Evolutionary conservation across 2,113 vertebrate genomes (phyloP), one percentile per base, ranked within the genome.

Genomic region (Manacus vitellinus): DNA sequence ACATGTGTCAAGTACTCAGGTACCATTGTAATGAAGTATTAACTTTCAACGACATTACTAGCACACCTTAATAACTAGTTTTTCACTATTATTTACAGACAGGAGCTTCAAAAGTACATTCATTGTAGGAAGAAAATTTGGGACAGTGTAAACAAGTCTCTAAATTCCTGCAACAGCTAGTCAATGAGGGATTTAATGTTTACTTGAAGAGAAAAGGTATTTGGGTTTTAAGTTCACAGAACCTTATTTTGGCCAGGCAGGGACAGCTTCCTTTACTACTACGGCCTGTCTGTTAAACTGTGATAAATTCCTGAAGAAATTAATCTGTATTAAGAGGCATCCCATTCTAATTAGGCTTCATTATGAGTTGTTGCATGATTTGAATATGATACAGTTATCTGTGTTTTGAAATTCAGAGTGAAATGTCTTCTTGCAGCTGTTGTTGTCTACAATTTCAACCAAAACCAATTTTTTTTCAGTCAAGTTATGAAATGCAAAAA

Each of bases 381-480:
- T 77, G n/a, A 82, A 76, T 67, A 92, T 76, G 85, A 91, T 39
- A 75, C 23, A 77, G 55, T 10, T 90, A 56, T 91, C 51, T 62
- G 19, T 43, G 43, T 79, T 95, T 89, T 91, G 55, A 97, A 96
- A 96, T 84, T 79, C 88, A 68, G 61, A 93, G 43, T 51, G 63
- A 95, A 95, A 82, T 83, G 49, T 8, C 23, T 59, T 83, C 68
- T 88, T 8, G 3, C 41, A 94, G 68, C 46, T 85, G 72, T 95
- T 13, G n/a, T 89, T 79, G 81, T 68, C 56, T 89, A 35, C 35
- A 90, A n/a, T 63, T 95, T 95, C 54, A 96, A 55, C 67, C 75
- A 65, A 80, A 88, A 43, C 37, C 68, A 52, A 20, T 17, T 86
- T 89, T 85, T 94, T 81, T 59, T 59, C 31, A 86, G 16, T 77